phyloP scores from a whole-genome alignment of 2,888 invertebrate species.

The Octonoba sinensis region DNA sequence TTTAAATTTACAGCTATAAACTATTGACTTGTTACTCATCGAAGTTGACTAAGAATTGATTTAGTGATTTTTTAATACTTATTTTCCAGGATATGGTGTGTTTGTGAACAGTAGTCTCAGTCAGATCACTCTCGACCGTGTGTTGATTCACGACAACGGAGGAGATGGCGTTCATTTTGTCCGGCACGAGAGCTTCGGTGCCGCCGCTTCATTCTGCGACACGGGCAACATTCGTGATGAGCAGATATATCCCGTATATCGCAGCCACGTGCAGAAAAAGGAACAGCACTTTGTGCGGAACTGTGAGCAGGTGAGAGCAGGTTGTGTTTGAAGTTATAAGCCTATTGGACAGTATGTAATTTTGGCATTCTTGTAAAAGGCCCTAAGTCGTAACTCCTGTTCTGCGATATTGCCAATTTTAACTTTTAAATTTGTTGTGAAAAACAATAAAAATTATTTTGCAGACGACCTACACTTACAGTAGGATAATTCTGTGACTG shows the following conservation, averaged over 20 bases:
- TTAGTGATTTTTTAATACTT: neutral
- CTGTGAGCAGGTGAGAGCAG: constrained; percentile 78
- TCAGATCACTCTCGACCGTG: constrained; percentile 82
- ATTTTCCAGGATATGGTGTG: constrained; percentile 82
- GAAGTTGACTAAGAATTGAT: neutral
- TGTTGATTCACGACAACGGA: constrained; percentile 85
- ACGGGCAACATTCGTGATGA: constrained; percentile 82
- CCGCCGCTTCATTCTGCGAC: constrained; percentile 81
- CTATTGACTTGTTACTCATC: too few relatives aligned
- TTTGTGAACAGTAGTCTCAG: constrained; percentile 92
- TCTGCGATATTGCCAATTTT: too few relatives aligned
- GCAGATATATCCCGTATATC: constrained; percentile 88
- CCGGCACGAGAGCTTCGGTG: constrained; percentile 78
- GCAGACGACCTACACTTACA: too few relatives aligned
- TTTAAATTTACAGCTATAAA: too few relatives aligned
- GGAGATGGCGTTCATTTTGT: constrained; percentile 92
- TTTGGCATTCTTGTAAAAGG: too few relatives aligned
- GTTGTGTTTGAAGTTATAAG: constrained; percentile 3
- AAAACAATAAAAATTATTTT: too few relatives aligned
- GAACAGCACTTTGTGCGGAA: constrained; percentile 80
- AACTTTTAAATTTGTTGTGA: too few relatives aligned
- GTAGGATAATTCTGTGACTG: too few relatives aligned
- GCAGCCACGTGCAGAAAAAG: constrained; percentile 84
- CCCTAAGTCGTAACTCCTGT: too few relatives aligned
- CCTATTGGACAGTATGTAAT: too few relatives aligned